These are phyloP conservation scores for Mesoligia furuncula DNA, from an alignment of 2,888 invertebrate genomes.

Conservation along the genomic window DNA sequence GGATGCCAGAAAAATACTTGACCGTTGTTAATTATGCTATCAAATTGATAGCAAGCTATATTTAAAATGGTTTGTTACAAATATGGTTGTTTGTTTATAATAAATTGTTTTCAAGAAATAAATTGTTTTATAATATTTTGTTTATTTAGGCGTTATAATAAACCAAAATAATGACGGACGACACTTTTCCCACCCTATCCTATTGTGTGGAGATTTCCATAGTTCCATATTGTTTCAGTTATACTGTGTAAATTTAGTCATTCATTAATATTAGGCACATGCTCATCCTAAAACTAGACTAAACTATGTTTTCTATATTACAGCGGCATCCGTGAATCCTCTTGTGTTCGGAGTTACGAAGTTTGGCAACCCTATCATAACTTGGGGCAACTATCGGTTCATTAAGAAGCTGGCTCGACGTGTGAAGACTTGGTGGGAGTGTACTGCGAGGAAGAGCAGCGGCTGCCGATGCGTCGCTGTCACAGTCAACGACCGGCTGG, in stretches of 20 bases:
- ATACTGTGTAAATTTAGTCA: neutral
- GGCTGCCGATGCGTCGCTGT: constrained; percentile 83
- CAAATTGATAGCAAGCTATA: neutral
- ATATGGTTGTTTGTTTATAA: constrained; percentile 4
- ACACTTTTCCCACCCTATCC: neutral
- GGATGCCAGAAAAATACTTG: constrained; percentile 6
- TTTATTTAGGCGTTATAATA: constrained; percentile 8
- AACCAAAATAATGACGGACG: neutral
- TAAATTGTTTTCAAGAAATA: constrained; percentile 17
- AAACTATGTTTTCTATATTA: constrained; percentile 30
- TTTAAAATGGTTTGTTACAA: neutral
- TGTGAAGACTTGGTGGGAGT: constrained; percentile 86
- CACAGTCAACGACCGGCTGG: constrained; percentile 79
- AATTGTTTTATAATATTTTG: constrained; percentile 11
- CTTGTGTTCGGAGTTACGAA: constrained; percentile 80
- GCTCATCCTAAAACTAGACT: neutral
- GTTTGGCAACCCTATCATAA: constrained; percentile 83
- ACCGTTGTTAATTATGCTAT: neutral
- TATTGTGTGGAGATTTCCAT: neutral
- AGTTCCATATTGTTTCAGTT: neutral
- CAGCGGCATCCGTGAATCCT: constrained; percentile 53
- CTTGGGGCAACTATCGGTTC: constrained; percentile 85
- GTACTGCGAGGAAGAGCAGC: constrained; percentile 78
- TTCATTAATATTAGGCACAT: no score
- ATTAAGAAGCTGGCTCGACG: constrained; percentile 81